These are phyloP conservation scores for Alcis repandata DNA, from an alignment of 2,888 invertebrate species.

Conservation along the genomic window DNA sequence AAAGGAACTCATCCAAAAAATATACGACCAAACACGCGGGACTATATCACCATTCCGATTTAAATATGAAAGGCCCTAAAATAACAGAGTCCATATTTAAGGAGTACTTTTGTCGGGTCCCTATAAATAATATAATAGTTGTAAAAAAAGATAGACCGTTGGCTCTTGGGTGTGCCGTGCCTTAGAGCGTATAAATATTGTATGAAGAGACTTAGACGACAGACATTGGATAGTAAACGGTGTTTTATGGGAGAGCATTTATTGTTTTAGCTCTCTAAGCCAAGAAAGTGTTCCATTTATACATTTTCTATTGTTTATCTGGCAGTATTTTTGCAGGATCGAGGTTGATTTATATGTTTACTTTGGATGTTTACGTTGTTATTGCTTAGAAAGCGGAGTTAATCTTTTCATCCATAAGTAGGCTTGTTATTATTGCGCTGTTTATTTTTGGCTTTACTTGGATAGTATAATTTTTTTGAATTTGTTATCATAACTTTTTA, in stretches of 20 bases:
- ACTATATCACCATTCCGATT: conserved; percentile 40
- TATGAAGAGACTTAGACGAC: conserved; percentile 77
- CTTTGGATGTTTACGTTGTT: conserved; percentile 26
- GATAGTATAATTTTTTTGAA: no score
- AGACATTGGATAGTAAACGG: conserved; percentile 79
- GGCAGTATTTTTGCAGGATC: conserved; percentile 50
- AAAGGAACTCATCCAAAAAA: conserved; percentile 26
- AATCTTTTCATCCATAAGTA: conserved; percentile 2
- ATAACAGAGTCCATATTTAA: conserved; percentile 43
- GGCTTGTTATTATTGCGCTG: not conserved
- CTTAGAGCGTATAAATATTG: conserved; percentile 75
- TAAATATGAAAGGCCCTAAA: conserved; percentile 42
- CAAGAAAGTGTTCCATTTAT: conserved; percentile 60
- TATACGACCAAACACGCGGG: conserved; percentile 22
- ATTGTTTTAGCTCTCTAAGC: conserved; percentile 76
- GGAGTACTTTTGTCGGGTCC: conserved; percentile 42
- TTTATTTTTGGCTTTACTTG: not conserved
- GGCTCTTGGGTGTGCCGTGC: conserved; percentile 47
- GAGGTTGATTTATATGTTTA: conserved; percentile 51
- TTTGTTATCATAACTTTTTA: no score
- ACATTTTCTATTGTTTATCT: conserved; percentile 63
- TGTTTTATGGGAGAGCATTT: conserved; percentile 81
- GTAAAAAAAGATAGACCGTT: conserved; percentile 54
- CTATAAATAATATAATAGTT: conserved; percentile 59
- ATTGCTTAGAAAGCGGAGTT: not conserved